Evolutionary conservation across 1,140 invertebrate species (phyloP).

Genomic region (Lordiphosa stackelbergi): DNA sequence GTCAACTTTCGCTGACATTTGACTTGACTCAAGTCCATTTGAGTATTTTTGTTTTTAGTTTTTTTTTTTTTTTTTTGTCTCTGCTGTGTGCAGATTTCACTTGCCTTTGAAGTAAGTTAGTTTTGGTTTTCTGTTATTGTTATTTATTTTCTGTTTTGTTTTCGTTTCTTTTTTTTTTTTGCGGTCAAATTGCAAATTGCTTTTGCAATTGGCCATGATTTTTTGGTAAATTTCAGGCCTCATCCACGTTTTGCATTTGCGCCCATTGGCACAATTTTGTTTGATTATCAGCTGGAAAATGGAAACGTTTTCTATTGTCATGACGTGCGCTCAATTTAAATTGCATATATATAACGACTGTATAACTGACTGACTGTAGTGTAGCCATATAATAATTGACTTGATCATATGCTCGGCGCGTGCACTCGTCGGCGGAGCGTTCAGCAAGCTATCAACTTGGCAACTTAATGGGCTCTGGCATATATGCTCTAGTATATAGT

Average conservation of each 20-base stretch:
- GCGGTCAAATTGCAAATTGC: slow-evolving; percentile 70
- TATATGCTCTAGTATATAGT: slow-evolving; percentile 45
- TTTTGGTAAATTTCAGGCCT: slow-evolving; percentile 12
- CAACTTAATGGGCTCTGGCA: slow-evolving; percentile 54
- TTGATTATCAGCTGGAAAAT: slow-evolving; percentile 31
- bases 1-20: slow-evolving; percentile 50
- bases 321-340: slow-evolving; percentile 66
- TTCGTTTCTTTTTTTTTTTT: slow-evolving; percentile 36
- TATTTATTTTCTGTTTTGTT: slow-evolving; percentile 39
- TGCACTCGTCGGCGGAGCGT: slow-evolving; percentile 38
- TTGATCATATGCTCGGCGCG: slow-evolving; percentile 63
- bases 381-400: slow-evolving; percentile 59
- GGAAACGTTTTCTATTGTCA: slow-evolving; percentile 47
- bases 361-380: slow-evolving; percentile 21
- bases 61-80: no score
- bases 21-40: slow-evolving; percentile 36
- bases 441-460: slow-evolving; percentile 52
- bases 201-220: slow-evolving; percentile 17
- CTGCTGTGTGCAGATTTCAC: slow-evolving; percentile 50
- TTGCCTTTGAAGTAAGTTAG: slow-evolving; percentile 29
- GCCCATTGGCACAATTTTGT: slow-evolving; percentile 61
- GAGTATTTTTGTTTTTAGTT: slow-evolving; percentile 35
- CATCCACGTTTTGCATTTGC: slow-evolving; percentile 28
- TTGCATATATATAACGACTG: slow-evolving; percentile 23
- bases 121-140: slow-evolving; percentile 11